These are phyloP conservation scores for Merodon equestris DNA, from an alignment of 2,888 invertebrate species.

Conservation along the genomic window DNA sequence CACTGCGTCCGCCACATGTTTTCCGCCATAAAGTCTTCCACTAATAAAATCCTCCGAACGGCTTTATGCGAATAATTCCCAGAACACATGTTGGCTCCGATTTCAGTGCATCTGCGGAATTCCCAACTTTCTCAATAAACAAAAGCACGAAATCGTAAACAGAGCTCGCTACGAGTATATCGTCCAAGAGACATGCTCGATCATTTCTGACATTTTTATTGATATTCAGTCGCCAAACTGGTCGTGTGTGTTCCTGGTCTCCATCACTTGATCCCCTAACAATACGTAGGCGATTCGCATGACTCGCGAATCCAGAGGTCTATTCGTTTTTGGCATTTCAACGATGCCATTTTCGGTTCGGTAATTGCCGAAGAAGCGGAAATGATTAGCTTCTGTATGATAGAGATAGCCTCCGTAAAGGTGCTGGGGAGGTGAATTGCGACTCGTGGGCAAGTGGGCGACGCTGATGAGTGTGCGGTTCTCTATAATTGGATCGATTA, in stretches of 20 bases:
- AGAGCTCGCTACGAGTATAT: constrained; percentile 25
- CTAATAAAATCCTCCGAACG: too few relatives aligned
- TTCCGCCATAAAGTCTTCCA: too few relatives aligned
- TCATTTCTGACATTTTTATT: constrained; percentile 53
- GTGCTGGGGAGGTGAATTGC: neutral
- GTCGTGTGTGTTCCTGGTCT: neutral
- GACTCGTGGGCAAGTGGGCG: neutral
- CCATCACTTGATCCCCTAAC: too few relatives aligned
- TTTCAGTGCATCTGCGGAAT: constrained; percentile 48
- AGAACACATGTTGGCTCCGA: constrained; percentile 4
- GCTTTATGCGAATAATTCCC: too few relatives aligned
- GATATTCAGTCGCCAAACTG: constrained; percentile 59
- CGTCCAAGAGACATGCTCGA: constrained; percentile 19
- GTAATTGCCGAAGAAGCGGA: constrained; percentile 31
- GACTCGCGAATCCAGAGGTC: too few relatives aligned
- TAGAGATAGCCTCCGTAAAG: neutral
- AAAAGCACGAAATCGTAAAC: constrained; percentile 34
- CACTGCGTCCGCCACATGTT: too few relatives aligned
- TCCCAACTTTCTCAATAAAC: constrained; percentile 50
- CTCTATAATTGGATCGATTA: constrained; percentile 38
- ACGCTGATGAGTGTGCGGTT: constrained; percentile 8
- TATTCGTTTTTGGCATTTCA: too few relatives aligned
- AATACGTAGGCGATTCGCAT: too few relatives aligned
- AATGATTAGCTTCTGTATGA: constrained; percentile 41
- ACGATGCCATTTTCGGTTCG: constrained; percentile 1